A percentile compares a stretch with the other conserved stretches of the same genome.
phyloP scores from a whole-genome alignment of 2,113 vertebrate species.

The Phasianus colchicus region DNA sequence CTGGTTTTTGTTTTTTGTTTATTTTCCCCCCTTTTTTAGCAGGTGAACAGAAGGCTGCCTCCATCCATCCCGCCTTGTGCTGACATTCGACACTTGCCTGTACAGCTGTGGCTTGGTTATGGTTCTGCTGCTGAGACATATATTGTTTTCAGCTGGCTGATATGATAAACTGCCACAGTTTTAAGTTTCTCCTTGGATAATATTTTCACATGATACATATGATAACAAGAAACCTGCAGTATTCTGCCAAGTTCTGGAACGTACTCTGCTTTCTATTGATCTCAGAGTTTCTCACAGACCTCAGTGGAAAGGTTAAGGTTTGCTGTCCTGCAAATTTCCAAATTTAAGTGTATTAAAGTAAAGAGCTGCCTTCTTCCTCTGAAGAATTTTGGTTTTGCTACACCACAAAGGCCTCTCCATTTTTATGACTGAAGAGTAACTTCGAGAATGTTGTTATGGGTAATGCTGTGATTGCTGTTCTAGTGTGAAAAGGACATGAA shows the following conservation, averaged over 20 bases:
- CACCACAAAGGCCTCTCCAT: neutral
- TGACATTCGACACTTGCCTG: neutral
- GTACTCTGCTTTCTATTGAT: slow-evolving; percentile 38
- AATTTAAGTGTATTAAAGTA: neutral
- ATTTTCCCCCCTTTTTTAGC: neutral
- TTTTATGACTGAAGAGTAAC: neutral
- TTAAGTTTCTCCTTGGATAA: slow-evolving; percentile 44
- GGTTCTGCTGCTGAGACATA: neutral
- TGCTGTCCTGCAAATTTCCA: slow-evolving; percentile 21
- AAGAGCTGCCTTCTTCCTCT: slow-evolving; percentile 27
- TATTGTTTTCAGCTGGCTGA: slow-evolving; percentile 26
- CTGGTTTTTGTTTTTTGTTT: neutral
- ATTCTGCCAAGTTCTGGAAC: slow-evolving; percentile 56
- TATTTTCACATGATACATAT: slow-evolving; percentile 35
- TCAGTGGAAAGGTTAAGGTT: slow-evolving; percentile 29
- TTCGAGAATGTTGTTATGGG: neutral
- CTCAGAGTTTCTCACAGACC: neutral
- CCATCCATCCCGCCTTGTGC: neutral
- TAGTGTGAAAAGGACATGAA: neutral
- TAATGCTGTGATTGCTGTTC: neutral
- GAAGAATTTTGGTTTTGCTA: slow-evolving; percentile 11
- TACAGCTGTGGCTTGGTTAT: neutral
- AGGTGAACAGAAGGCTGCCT: slow-evolving; percentile 28
- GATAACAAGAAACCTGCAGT: slow-evolving; percentile 56
- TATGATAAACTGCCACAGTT: slow-evolving; percentile 39